Conservation (phyloP, 1,140 invertebrate species). For the Drosophila persimilis region DNA sequence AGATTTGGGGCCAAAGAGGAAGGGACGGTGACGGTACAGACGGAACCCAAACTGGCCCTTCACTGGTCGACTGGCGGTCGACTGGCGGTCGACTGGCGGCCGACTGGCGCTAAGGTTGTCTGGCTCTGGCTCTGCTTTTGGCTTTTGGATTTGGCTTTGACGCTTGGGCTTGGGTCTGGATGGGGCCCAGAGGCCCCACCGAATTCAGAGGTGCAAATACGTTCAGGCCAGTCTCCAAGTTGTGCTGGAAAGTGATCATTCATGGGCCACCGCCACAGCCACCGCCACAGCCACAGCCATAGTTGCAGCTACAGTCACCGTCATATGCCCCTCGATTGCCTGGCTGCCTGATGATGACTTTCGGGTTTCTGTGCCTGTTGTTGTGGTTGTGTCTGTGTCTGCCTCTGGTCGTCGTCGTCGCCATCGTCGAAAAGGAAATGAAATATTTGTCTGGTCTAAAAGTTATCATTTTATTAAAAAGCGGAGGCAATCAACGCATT, state of each 20-base stretch:
- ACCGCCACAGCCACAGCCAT: slow-evolving; percentile 1
- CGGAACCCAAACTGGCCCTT: slow-evolving; percentile 48
- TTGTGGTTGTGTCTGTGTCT: slow-evolving; percentile 17
- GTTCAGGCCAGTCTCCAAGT: slow-evolving; percentile 76
- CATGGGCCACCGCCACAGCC: slow-evolving; percentile 42
- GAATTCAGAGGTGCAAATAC: slow-evolving; percentile 82
- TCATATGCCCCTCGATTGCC: slow-evolving; percentile 39
- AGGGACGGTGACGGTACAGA: neutral
- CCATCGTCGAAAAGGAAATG: slow-evolving; percentile 72
- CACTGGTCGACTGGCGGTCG: slow-evolving; percentile 17
- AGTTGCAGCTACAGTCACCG: slow-evolving; percentile 9
- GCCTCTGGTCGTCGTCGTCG: slow-evolving; percentile 41
- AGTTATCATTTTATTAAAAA: slow-evolving; percentile 83
- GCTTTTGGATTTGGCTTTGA: neutral
- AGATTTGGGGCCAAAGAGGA: neutral
- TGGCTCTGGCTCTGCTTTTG: slow-evolving; percentile 12
- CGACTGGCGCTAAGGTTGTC: slow-evolving; percentile 68
- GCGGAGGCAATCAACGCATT: slow-evolving; percentile 82
- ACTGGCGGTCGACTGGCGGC: slow-evolving; percentile 36
- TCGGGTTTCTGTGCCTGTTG: slow-evolving; percentile 49
- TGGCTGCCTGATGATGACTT: slow-evolving; percentile 67
- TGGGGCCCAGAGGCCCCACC: slow-evolving; percentile 60
- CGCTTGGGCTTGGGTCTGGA: neutral
- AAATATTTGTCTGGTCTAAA: slow-evolving; percentile 82
- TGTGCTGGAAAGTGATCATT: slow-evolving; percentile 76